Evolutionary conservation across 1,140 invertebrate genomes (phyloP), one percentile per base, ranked within the genome.

Genomic region (Cardiocondyla obscurior): DNA sequence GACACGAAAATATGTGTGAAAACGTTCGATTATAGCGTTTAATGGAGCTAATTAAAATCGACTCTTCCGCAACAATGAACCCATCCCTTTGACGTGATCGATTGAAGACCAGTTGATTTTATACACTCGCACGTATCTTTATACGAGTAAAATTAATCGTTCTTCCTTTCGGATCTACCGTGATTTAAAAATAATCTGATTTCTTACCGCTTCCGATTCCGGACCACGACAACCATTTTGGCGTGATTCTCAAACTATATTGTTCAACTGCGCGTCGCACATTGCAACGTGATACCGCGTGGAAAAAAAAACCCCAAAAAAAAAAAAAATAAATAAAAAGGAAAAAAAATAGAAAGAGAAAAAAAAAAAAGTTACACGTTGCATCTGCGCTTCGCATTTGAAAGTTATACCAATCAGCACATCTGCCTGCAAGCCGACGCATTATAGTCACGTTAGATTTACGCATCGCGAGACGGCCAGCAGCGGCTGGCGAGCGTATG

Each of bases 381-480:
- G 33, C 55, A 77, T 76, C 49, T 65, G 72, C 16, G 58, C n/a
- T 67, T 36, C 28, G 76, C 36, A 79, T 36, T 83, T 60, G 44
- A 42, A 60, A 64, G 44, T 55, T 60, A 49, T 53, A 49, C 30
- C 55, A 22, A 46, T 46, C 19, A 51, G 55, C 46, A 46, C 53
- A 77, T 70, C 64, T 33, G 30, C 76, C 30, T 82, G 33, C 51
- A 81, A 60, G 73, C 67, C 55, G 46, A 83, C 85, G n/a, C n/a
- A 84, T 85, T 77, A 88, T 74, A 42, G 79, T 83, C 67, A 81
- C 19, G 39, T 77, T 81, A 69, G 82, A 88, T 87, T 72, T 85
- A 85, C 84, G 82, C 85, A 65, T 84, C 28, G 76, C 76, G 82
- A 14, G 53, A 33, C 69, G 19, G 82, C 2, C 70, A n/a, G 30